Base-by-base conservation (phyloP, 2,797 vertebrate species). In the Pseudomugil tenellus region DNA sequence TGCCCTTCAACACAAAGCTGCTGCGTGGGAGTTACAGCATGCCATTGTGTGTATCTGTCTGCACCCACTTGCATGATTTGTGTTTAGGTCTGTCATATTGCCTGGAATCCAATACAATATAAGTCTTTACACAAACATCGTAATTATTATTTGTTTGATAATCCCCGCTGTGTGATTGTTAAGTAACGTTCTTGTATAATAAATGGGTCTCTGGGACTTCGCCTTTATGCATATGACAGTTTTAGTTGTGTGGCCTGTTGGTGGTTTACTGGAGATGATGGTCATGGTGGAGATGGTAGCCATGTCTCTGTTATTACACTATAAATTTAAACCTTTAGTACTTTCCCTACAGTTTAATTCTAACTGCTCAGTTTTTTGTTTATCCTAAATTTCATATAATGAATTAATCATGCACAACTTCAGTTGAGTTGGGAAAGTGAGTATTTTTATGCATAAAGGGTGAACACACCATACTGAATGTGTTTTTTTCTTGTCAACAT, bases 1-100 rank as follows among this genome's bases (percentile, higher is more conserved):
- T 63, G 74, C 77, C 71, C 58, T 63, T 63, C 51, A 67, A 73
- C 74, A 84, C 77, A 79, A 80, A 78, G 71, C 84, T 73, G 80
- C 80, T 63, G 81, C 48, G 81, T 91, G 84, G 88, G 85, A 76
- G 80, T 90, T 79, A 65, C 67, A 74, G 71, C 67, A 59, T 64
- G 53, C 34, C 46, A 66, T 35, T 29, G 46, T 17, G 21, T 73
- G 41, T 46, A 10, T n/a, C 16, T 16, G 43, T 56, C 19, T 28
- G 57, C 10, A 10, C n/a, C 57, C 74, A 61, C 66, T 37, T 63
- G 64, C 73, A 57, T 73, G 59, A 80, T 80, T 75, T 71, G 55
- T 52, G 28, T 43, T n/a, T 21, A 1, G 14, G n/a, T 70, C 59
- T 84, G 67, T 72, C 82, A 74, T 67, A 72, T 54, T 85, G 74